Percentiles rank a stretch among this genome's conserved stretches.
Evolutionary conservation across 2,888 invertebrate species (phyloP).

Genomic region (Lasioglossum oenotherae): DNA sequence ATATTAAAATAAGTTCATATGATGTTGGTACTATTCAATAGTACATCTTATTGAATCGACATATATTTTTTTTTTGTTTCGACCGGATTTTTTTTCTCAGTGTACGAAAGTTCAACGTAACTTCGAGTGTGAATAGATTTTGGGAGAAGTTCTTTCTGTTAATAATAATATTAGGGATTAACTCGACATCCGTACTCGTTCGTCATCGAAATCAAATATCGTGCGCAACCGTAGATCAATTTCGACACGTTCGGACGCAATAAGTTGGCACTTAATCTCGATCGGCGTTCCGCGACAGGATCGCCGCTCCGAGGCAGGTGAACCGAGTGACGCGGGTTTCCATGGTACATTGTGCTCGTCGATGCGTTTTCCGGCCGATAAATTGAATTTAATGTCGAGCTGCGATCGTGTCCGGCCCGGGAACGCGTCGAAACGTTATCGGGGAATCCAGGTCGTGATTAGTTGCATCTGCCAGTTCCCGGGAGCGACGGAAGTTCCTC

Average conservation of each 20-base stretch:
- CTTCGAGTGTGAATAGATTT: not conserved
- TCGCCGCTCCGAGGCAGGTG: not conserved
- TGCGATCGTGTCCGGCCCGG: not conserved
- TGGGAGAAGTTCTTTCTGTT: not conserved
- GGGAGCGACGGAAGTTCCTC: not conserved
- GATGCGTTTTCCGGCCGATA: conserved; percentile 9
- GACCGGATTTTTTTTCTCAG: too few relatives aligned
- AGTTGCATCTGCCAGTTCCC: not conserved
- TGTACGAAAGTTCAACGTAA: too few relatives aligned
- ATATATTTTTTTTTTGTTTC: too few relatives aligned
- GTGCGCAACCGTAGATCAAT: not conserved
- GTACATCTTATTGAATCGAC: too few relatives aligned
- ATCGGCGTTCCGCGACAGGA: not conserved
- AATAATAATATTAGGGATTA: too few relatives aligned
- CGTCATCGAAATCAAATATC: not conserved
- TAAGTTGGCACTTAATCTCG: not conserved
- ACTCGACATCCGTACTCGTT: too few relatives aligned
- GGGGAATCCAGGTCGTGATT: not conserved
- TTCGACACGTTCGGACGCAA: not conserved
- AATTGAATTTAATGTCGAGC: conserved; percentile 26
- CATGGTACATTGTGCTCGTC: conserved; percentile 7
- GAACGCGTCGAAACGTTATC: not conserved
- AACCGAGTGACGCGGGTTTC: not conserved
- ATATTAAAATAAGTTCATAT: too few relatives aligned
- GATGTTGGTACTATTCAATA: too few relatives aligned